These are phyloP conservation scores for Centroberyx gerrardi DNA, from an alignment of 2,797 vertebrate species.

Conservation along the genomic window DNA sequence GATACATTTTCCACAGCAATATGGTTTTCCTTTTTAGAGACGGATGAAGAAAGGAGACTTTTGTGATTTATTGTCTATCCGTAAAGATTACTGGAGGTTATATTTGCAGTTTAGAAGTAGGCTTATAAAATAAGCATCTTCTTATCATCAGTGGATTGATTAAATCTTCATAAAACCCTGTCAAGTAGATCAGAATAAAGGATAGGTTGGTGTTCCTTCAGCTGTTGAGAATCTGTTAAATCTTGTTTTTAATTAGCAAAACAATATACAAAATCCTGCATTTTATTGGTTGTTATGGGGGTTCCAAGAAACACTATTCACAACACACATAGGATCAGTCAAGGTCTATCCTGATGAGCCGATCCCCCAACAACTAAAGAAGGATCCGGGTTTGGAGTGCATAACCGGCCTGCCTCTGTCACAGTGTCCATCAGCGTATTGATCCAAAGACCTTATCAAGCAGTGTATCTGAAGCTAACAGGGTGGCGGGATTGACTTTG, in stretches of 20 bases:
- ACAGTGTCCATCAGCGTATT: conserved; percentile 69
- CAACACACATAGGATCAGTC: conserved; percentile 16
- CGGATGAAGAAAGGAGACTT: conserved; percentile 19
- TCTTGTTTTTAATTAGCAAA: background rate
- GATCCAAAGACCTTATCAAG: conserved; percentile 77
- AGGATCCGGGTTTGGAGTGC: conserved; percentile 40
- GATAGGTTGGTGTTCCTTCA: background rate
- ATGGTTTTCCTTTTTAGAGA: conserved; percentile 26
- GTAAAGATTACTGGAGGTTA: conserved; percentile 31
- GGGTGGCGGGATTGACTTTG: conserved; percentile 74
- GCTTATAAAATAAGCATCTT: background rate
- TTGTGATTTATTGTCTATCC: conserved; percentile 36
- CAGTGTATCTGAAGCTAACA: conserved; percentile 71
- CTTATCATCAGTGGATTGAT: conserved; percentile 9
- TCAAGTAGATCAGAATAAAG: background rate
- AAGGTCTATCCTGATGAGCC: conserved; percentile 20
- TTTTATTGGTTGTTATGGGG: background rate
- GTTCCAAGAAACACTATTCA: conserved; percentile 16
- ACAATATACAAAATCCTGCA: background rate
- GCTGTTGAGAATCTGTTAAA: conserved; percentile 3
- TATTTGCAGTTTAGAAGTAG: background rate
- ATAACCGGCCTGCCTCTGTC: conserved; percentile 55
- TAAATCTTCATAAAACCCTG: background rate
- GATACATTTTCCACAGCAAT: conserved; percentile 49
- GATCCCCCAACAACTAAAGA: conserved; percentile 39